These are phyloP conservation scores for Drusus annulatus DNA, from an alignment of 1,140 invertebrate genomes.

Conservation along the genomic window DNA sequence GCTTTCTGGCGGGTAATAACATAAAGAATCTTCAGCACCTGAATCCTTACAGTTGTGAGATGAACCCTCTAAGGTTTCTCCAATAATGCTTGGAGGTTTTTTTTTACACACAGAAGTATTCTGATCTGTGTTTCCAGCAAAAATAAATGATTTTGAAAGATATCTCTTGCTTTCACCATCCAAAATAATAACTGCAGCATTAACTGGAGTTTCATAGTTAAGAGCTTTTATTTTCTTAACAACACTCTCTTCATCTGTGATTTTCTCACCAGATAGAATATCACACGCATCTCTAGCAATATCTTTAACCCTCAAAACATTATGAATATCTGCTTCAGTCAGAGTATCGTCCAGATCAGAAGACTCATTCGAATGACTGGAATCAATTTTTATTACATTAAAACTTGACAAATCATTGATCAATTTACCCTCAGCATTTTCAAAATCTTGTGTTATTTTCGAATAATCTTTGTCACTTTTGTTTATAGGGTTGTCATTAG, in stretches of 20 bases:
- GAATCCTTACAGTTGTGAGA: not conserved
- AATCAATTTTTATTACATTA: not conserved
- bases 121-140: no score
- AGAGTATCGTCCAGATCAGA: not conserved
- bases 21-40: not conserved
- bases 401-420: not conserved
- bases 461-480: no score
- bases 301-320: not conserved
- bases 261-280: not conserved
- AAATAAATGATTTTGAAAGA: not conserved
- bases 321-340: not conserved
- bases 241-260: slow-evolving; percentile 10
- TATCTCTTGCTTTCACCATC: not conserved
- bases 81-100: no score
- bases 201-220: not conserved
- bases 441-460: not conserved
- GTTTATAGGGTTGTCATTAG: no score
- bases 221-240: slow-evolving; percentile 31
- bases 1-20: not conserved
- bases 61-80: no score
- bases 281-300: not conserved
- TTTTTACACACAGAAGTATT: no score
- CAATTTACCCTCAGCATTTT: not conserved
- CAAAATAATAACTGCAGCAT: not conserved
- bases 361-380: not conserved